A percentile compares a stretch with the other conserved stretches of the same genome.
phyloP scores from a whole-genome alignment of 2,797 vertebrate genomes.

The Sebastes diploproa region DNA sequence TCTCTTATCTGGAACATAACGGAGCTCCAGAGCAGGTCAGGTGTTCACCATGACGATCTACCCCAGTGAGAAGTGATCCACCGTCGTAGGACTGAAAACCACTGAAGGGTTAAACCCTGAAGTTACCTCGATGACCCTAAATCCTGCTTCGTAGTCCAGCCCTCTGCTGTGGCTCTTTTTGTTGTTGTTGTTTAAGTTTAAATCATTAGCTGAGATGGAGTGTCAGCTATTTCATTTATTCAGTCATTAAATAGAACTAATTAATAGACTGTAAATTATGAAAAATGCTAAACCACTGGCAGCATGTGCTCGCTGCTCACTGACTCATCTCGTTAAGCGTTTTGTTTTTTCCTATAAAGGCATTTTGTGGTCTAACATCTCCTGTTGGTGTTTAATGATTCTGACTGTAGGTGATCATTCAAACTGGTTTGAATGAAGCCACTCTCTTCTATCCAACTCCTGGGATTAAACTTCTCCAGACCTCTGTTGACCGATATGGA shows the following conservation, averaged over 20 bases:
- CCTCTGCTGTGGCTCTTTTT: not conserved
- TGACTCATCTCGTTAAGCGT: not conserved
- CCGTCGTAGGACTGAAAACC: too few relatives aligned
- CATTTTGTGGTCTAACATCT: not conserved
- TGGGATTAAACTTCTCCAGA: conserved; percentile 36
- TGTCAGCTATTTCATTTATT: not conserved
- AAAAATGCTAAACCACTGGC: not conserved
- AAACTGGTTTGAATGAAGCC: conserved; percentile 34
- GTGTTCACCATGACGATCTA: too few relatives aligned
- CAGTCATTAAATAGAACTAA: not conserved
- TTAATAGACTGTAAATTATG: not conserved
- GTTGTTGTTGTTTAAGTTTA: not conserved
- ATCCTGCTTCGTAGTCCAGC: too few relatives aligned
- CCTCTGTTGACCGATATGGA: conserved; percentile 21
- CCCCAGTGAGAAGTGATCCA: too few relatives aligned
- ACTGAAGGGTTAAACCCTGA: too few relatives aligned
- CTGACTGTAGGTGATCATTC: conserved; percentile 16
- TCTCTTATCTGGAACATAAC: too few relatives aligned
- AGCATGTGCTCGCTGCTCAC: not conserved
- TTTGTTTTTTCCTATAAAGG: too few relatives aligned
- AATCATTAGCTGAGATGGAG: too few relatives aligned
- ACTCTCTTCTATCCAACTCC: conserved; percentile 37
- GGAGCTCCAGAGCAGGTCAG: too few relatives aligned
- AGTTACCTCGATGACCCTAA: too few relatives aligned
- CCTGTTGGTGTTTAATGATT: not conserved